Evolutionary conservation across 2,797 vertebrate genomes (phyloP), one percentile per base, ranked within the genome.

Genomic region (Octomys mimax): DNA sequence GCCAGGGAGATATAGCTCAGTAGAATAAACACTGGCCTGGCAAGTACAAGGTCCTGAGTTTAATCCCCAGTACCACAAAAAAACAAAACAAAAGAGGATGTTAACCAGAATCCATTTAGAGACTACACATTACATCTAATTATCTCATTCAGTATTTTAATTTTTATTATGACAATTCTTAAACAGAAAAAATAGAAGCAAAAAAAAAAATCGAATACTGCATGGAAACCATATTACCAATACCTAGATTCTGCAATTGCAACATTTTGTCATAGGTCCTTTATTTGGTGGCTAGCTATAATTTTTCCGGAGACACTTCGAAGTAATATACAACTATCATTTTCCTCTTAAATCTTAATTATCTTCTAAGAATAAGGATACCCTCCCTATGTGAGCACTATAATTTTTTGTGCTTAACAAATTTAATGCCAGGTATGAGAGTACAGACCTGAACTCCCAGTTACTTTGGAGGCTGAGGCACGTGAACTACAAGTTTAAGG

Each of bases 91-190:
- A 42, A 42, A 42, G 39, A 42, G 39, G 39, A 42, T 42, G 39
- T 42, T 42, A 42, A 42, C 39, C 36, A 66, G 46, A 28, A 87
- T 87, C 10, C 64, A 78, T 77, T 95, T 81, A 90, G 19, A 12
- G 42, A 81, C 16, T 96, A 79, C 13, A 42, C 80, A 80, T 70
- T 89, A 46, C 59, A 70, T 61, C 81, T 87, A 52, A 19, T 81
- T 87, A 71, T 64, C 84, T 92, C 68, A 59, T 81, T 95, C 68
- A 54, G 31, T 93, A 82, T 64, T 91, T 94, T 61, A 94, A 57
- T 52, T 39, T 82, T 87, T 71, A 68, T 46, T 66, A 61, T 85
- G 31, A 89, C 6, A 92, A 42, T 31, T 88, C 83, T 57, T 84
- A 68, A 93, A 31, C 62, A 64, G 13, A 68, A 68, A 68, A 77